A percentile compares a stretch with the other conserved stretches of the same genome.
Evolutionary conservation across 2,113 vertebrate species (phyloP).

Genomic region (Campylorhamphus procurvoides): DNA sequence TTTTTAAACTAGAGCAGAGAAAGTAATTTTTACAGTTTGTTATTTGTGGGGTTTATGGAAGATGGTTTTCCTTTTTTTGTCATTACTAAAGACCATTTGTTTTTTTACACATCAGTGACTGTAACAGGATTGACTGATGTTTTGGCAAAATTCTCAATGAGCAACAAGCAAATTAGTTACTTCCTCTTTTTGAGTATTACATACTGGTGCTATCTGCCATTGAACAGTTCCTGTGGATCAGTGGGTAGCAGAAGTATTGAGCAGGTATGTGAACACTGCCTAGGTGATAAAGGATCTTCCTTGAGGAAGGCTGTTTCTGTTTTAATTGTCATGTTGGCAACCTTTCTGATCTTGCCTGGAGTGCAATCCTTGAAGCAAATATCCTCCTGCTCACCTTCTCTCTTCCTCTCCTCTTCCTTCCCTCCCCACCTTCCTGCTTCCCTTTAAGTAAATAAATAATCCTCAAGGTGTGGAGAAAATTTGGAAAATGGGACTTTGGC

Average conservation of each 20-base stretch:
- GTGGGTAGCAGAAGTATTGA: not conserved
- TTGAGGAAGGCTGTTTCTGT: not conserved
- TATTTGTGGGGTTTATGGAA: not conserved
- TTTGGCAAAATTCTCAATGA: constrained; percentile 9
- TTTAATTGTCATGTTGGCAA: fast-evolving
- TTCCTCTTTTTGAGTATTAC: not conserved
- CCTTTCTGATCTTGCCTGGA: not conserved
- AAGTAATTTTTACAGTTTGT: not conserved
- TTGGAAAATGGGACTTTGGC: not conserved
- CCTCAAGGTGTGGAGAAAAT: not conserved
- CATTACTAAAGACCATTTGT: not conserved
- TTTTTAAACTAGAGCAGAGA: constrained; percentile 1
- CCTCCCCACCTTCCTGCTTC: too few relatives aligned
- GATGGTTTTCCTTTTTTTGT: not conserved
- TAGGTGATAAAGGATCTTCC: not conserved
- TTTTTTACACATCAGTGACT: not conserved
- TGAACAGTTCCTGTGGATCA: not conserved
- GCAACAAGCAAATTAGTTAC: constrained; percentile 7
- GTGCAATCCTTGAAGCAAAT: not conserved
- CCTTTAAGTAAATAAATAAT: not conserved
- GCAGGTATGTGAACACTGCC: not conserved
- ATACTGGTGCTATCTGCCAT: not conserved
- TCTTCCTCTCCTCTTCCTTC: not conserved
- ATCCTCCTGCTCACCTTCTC: not conserved
- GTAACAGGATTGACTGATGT: not conserved